Conservation (phyloP, 2,888 invertebrate genomes). For the Drosophila koepferae region DNA sequence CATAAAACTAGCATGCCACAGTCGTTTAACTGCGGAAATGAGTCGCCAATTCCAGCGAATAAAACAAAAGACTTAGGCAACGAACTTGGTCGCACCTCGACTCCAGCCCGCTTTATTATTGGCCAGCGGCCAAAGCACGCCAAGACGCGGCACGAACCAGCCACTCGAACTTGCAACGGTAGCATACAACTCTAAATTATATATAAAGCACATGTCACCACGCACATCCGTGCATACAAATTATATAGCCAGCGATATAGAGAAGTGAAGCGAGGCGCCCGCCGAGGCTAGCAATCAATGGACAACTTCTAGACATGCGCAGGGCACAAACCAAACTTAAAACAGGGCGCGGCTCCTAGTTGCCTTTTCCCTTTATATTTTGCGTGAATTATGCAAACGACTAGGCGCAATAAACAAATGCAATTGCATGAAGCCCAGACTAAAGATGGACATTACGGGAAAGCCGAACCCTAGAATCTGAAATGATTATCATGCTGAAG, state of each 20-base stretch:
- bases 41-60: slow-evolving; percentile 74
- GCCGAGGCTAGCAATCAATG: slow-evolving; percentile 54
- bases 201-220: slow-evolving; percentile 84
- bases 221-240: slow-evolving; percentile 82
- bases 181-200: slow-evolving; percentile 83
- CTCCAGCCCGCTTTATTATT: slow-evolving; percentile 45
- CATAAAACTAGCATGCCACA: slow-evolving; percentile 79
- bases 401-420: slow-evolving; percentile 23
- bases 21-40: slow-evolving; percentile 73
- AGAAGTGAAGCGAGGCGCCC: slow-evolving; percentile 13
- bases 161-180: slow-evolving; percentile 57
- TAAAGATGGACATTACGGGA: slow-evolving; percentile 3
- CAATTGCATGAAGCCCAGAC: slow-evolving; percentile 23
- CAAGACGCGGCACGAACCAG: slow-evolving; percentile 71
- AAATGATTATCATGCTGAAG: background rate
- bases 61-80: slow-evolving; percentile 68
- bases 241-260: slow-evolving; percentile 44
- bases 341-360: slow-evolving; percentile 56
- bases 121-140: slow-evolving; percentile 72
- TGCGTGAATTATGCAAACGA: slow-evolving; percentile 62
- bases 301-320: slow-evolving; percentile 70
- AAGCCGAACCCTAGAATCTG: background rate
- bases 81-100: slow-evolving; percentile 60
- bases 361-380: slow-evolving; percentile 12
- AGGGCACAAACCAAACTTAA: slow-evolving; percentile 67